These are phyloP conservation scores for Epinotia nisella DNA, from an alignment of 2,888 invertebrate genomes.

Conservation along the genomic window DNA sequence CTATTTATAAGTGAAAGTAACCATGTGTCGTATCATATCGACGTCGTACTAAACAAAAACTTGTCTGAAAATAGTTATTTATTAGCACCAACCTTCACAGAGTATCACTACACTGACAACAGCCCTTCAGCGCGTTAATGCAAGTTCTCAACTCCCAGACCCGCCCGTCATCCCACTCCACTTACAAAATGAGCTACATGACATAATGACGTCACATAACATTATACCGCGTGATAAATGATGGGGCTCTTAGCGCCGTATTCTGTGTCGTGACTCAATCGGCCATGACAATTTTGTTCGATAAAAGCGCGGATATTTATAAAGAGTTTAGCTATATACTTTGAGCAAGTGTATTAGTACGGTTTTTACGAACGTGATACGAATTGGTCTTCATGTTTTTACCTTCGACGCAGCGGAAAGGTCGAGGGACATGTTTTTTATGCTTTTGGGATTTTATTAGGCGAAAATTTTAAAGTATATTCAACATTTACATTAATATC, in stretches of 20 bases:
- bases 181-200: constrained; percentile 60
- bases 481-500: no score
- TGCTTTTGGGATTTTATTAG: background rate
- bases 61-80: background rate
- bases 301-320: constrained; percentile 4
- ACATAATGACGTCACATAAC: constrained; percentile 57
- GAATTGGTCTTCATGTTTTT: background rate
- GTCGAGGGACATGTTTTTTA: background rate
- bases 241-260: constrained; percentile 45
- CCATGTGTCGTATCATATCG: no score
- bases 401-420: background rate
- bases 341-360: constrained; percentile 10
- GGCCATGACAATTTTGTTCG: constrained; percentile 37
- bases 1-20: no score
- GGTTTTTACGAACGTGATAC: background rate
- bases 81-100: background rate
- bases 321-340: background rate
- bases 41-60: background rate
- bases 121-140: constrained; percentile 19
- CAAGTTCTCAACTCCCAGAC: constrained; percentile 43
- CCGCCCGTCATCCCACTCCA: constrained; percentile 47
- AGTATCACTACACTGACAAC: constrained; percentile 9
- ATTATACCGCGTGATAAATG: constrained; percentile 57
- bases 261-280: constrained; percentile 39
- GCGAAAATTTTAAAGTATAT: no score